These are phyloP conservation scores for Eudorcas thomsonii DNA, from an alignment of 2,113 vertebrate genomes.

Conservation along the genomic window DNA sequence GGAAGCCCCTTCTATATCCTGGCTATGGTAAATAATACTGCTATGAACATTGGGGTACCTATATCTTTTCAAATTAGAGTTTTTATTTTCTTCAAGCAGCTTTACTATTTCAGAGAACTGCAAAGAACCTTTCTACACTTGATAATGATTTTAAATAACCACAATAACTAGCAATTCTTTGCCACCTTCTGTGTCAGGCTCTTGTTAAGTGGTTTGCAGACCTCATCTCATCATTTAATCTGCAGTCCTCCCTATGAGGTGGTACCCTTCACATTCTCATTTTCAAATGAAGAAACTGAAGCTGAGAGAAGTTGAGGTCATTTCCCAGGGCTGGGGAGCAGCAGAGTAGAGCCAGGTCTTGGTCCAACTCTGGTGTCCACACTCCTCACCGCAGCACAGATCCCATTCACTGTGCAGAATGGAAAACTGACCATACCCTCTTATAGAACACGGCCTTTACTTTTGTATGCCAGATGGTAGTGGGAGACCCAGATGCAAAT, in stretches of 20 bases:
- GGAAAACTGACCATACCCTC: background rate
- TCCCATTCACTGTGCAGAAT: accelerated
- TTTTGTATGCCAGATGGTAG: too few species aligned
- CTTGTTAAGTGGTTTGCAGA: background rate
- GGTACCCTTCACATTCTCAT: background rate
- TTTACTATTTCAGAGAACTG: background rate
- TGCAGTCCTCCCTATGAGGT: background rate
- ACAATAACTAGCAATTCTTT: background rate
- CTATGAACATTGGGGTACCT: background rate
- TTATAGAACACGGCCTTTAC: background rate
- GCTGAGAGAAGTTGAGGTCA: background rate
- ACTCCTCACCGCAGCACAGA: accelerated
- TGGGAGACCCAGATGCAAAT: background rate
- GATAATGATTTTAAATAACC: background rate
- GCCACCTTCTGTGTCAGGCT: background rate
- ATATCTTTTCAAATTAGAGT: background rate
- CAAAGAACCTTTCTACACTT: background rate
- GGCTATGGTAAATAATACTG: background rate
- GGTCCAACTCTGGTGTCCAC: background rate
- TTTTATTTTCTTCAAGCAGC: background rate
- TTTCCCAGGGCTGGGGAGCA: background rate
- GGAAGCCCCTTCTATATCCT: background rate
- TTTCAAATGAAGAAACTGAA: background rate
- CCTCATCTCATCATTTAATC: background rate
- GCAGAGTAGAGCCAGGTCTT: background rate